A percentile compares a stretch with the other conserved stretches of the same genome.
phyloP scores from a whole-genome alignment of 2,113 vertebrate genomes.

The Nymphicus hollandicus region DNA sequence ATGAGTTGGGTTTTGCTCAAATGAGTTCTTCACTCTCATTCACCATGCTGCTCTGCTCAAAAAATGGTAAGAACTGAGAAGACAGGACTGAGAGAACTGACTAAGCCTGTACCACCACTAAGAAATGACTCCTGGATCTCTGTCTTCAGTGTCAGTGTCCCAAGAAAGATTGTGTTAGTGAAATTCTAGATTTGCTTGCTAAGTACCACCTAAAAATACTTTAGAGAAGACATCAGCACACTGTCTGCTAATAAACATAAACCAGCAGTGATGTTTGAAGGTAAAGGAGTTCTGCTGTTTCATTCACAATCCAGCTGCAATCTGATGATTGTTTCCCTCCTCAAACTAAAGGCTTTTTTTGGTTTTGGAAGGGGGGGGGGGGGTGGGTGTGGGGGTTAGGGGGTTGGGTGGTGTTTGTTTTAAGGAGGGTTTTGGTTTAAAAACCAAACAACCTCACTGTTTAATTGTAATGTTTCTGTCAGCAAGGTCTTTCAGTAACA shows the following conservation, averaged over 20 bases:
- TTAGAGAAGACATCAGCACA: neutral
- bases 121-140: neutral
- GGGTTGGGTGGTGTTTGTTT: neutral
- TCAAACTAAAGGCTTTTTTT: neutral
- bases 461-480: neutral
- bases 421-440: neutral
- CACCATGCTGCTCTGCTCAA: neutral
- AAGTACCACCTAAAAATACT: neutral
- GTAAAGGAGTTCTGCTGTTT: neutral
- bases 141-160: neutral
- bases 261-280: neutral
- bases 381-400: too few relatives aligned
- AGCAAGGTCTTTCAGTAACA: constrained; percentile 31
- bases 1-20: neutral
- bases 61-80: neutral
- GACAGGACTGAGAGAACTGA: neutral
- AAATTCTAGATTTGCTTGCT: neutral
- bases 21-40: neutral
- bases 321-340: neutral
- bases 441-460: neutral
- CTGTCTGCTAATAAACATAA: neutral
- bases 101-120: fast-evolving
- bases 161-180: neutral
- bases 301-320: neutral
- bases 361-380: too few relatives aligned